Evolutionary conservation across 2,888 invertebrate species (phyloP).

Genomic region (Ormyrus rosae): DNA sequence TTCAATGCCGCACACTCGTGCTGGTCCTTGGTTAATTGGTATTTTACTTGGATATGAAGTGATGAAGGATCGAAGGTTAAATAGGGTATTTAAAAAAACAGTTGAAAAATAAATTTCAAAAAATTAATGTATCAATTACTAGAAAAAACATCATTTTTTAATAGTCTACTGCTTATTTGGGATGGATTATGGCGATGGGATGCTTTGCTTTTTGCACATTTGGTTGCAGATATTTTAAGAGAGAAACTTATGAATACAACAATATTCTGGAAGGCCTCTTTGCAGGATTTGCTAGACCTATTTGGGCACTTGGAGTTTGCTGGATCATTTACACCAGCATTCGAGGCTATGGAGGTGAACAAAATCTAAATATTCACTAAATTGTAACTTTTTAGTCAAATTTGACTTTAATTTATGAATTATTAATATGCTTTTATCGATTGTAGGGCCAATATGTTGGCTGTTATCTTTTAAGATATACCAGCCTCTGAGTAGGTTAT

Average conservation of each 20-base stretch:
- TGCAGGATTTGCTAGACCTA: conserved; percentile 72
- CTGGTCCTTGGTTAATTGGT: conserved; percentile 31
- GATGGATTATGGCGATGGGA: conserved; percentile 22
- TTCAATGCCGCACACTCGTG: conserved; percentile 20
- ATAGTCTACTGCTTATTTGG: neutral
- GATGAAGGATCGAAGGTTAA: neutral
- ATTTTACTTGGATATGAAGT: conserved; percentile 34
- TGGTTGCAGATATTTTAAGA: conserved; percentile 60
- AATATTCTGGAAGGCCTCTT: conserved; percentile 70
- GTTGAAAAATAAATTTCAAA: neutral
- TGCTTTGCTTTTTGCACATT: conserved; percentile 35
- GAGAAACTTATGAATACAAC: conserved; percentile 67
- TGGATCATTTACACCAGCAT: conserved; percentile 78
- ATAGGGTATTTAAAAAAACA: neutral
- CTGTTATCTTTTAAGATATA: conserved; percentile 46
- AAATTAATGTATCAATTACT: neutral
- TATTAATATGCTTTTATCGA: neutral
- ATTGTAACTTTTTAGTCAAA: neutral
- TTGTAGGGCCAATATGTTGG: conserved; percentile 39
- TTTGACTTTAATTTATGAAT: neutral
- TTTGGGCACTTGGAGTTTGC: conserved; percentile 75
- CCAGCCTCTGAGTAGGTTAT: conserved; percentile 45
- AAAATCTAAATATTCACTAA: too few relatives aligned
- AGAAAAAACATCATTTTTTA: conserved; percentile 29
- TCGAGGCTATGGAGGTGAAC: conserved; percentile 56